Evolutionary conservation across 2,888 invertebrate genomes (phyloP).

Genomic region (Argyresthia goedartella): DNA sequence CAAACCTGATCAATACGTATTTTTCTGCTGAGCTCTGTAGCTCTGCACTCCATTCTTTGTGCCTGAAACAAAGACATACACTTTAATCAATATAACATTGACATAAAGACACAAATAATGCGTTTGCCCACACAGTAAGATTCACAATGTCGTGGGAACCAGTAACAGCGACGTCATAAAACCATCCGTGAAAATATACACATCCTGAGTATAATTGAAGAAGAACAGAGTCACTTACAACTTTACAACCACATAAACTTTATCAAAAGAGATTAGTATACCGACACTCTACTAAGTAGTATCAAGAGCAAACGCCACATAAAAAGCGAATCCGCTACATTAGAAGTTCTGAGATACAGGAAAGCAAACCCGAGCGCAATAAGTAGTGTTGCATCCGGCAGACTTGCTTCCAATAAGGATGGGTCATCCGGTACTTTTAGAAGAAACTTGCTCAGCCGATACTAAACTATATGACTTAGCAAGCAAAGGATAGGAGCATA

Average conservation of each 20-base stretch:
- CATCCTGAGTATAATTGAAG: too few species aligned
- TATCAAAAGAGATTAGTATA: not conserved
- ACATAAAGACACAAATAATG: not conserved
- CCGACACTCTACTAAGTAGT: too few species aligned
- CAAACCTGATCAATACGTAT: constrained; percentile 57
- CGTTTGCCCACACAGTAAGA: too few species aligned
- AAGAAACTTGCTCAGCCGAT: not conserved
- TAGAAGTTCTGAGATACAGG: constrained; percentile 27
- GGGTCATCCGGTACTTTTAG: not conserved
- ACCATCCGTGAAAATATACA: too few species aligned
- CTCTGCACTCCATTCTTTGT: constrained; percentile 62
- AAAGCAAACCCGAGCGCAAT: constrained; percentile 28
- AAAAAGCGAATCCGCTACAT: constrained; percentile 15
- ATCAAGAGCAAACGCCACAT: not conserved
- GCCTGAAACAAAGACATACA: constrained; percentile 46
- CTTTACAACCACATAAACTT: not conserved
- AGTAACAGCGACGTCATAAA: too few species aligned
- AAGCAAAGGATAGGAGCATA: not conserved
- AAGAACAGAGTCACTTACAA: not conserved
- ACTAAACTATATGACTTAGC: not conserved
- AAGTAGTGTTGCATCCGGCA: constrained; percentile 32
- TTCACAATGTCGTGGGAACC: too few species aligned
- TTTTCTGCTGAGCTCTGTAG: constrained; percentile 53
- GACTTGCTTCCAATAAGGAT: not conserved
- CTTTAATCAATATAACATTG: not conserved